Evolutionary conservation across 2,888 invertebrate genomes (phyloP), one percentile per base, ranked within the genome.

Genomic region (Nematopogon swammerdamellus): DNA sequence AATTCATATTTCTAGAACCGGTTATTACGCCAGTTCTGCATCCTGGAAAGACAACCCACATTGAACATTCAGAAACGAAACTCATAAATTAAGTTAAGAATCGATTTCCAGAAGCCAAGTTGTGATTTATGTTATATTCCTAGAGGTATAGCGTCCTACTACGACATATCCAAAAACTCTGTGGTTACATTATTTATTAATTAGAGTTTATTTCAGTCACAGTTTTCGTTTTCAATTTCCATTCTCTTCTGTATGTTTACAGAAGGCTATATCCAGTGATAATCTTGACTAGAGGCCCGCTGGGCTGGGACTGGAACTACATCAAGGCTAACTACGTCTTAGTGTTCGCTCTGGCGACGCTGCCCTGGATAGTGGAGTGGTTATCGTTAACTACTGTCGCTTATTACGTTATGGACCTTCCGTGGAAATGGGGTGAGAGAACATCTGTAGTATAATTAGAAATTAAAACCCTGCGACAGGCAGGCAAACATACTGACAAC

Each of bases 351-450:
- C 62, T 79, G 68, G 79, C 79, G 53, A 77, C 73, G 51, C 59
- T 79, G 52, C 79, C 79, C 44, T 79, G 79, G 79, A 64, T 68
- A 53, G 68, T 73, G 48, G 79, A 79, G 63, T 79, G 79, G 65
- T 67, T 76, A 58, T 68, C 75, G 52, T 68, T 59, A 54, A 72
- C 74, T 48, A 67, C 75, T 61, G 67, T 76, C 57, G 61, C 69
- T 48, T 70, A 77, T 58, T 62, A 73, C 56, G 64, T 77, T 47
- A 69, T 79, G 51, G 72, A 67, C 51, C 77, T 69, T 61, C 72
- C 76, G 51, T 79, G 79, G 79, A 75, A 74, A 60, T 79, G 79
- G 79, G 79, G 79, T 79, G 59, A 73, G 77, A 56, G 17, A 18
- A 6, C 20, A 25, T n/a, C n/a, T n/a, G n/a, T n/a, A n/a, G n/a